phyloP scores from a whole-genome alignment of 2,797 vertebrate species.

The Lithobates sylvaticus region DNA sequence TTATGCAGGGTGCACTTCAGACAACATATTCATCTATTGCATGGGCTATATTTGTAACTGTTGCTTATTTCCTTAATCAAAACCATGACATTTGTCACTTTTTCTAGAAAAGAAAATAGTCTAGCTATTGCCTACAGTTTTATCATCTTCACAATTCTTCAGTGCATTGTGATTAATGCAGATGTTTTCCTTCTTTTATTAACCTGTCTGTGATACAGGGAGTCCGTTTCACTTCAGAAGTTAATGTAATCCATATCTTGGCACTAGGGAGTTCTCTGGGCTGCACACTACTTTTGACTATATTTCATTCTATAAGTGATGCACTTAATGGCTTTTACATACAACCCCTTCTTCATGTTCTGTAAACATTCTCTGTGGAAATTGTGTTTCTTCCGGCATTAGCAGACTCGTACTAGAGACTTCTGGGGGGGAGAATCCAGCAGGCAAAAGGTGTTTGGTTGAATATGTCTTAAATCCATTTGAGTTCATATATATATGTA shows the following conservation, averaged over 20 bases:
- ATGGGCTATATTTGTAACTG: slow-evolving; percentile 34
- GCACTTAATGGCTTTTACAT: slow-evolving; percentile 44
- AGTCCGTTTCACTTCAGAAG: slow-evolving; percentile 46
- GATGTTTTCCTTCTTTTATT: slow-evolving; percentile 38
- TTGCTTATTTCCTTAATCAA: slow-evolving; percentile 27
- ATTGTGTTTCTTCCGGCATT: slow-evolving; percentile 16
- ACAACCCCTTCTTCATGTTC: slow-evolving; percentile 16
- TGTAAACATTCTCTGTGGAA: slow-evolving; percentile 27
- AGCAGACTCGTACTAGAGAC: slow-evolving; percentile 12
- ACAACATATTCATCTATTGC: slow-evolving; percentile 17
- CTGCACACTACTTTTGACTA: slow-evolving; percentile 5
- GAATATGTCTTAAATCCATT: slow-evolving; percentile 5
- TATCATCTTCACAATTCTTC: slow-evolving; percentile 24
- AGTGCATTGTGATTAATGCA: slow-evolving; percentile 47
- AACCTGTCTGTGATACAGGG: slow-evolving; percentile 32
- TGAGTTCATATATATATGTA: background rate
- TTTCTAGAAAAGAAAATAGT: background rate
- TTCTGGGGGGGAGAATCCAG: slow-evolving; percentile 3
- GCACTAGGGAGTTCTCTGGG: slow-evolving; percentile 37
- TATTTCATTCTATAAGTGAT: slow-evolving; percentile 32
- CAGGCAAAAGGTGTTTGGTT: slow-evolving; percentile 13
- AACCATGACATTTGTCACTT: slow-evolving; percentile 38
- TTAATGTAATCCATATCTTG: slow-evolving; percentile 55
- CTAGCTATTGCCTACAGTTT: slow-evolving; percentile 30
- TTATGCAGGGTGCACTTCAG: slow-evolving; percentile 13